Percentiles rank a stretch among this genome's conserved stretches.
phyloP scores from a whole-genome alignment of 1,140 invertebrate species.

The Drosophila parabipectinata region DNA sequence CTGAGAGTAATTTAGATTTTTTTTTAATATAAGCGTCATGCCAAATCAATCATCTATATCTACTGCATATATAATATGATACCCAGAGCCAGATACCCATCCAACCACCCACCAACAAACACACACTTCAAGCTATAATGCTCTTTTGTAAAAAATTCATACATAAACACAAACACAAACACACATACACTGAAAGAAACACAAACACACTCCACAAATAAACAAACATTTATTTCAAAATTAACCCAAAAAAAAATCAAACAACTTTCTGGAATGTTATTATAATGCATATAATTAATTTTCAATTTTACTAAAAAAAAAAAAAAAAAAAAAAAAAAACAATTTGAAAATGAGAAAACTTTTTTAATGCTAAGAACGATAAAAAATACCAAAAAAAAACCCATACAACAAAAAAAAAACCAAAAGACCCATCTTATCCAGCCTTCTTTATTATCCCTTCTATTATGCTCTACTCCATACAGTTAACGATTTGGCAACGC shows the following conservation, averaged over 20 bases:
- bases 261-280: constrained; percentile 65
- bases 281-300: constrained; percentile 70
- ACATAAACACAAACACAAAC: constrained; percentile 24
- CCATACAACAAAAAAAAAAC: constrained; percentile 8
- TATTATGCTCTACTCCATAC: constrained; percentile 82
- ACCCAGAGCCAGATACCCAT: constrained; percentile 16
- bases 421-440: constrained; percentile 43
- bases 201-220: constrained; percentile 16
- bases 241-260: constrained; percentile 31
- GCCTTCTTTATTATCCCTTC: constrained; percentile 74
- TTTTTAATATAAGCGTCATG: constrained; percentile 22
- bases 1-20: constrained; percentile 16
- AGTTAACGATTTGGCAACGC: constrained; percentile 80
- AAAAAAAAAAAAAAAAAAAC: not conserved
- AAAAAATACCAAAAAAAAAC: constrained; percentile 7
- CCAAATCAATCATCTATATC: constrained; percentile 44
- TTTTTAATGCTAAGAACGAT: constrained; percentile 53
- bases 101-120: constrained; percentile 16
- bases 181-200: constrained; percentile 23
- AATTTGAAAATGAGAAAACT: too few relatives aligned
- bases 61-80: constrained; percentile 38
- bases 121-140: constrained; percentile 6
- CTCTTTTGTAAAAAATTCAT: constrained; percentile 30
- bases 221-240: constrained; percentile 45
- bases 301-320: constrained; percentile 70